These are phyloP conservation scores for Hydrozoanthus tunicans DNA, from an alignment of 64 coral and sea anemone species.

Conservation along the genomic window DNA sequence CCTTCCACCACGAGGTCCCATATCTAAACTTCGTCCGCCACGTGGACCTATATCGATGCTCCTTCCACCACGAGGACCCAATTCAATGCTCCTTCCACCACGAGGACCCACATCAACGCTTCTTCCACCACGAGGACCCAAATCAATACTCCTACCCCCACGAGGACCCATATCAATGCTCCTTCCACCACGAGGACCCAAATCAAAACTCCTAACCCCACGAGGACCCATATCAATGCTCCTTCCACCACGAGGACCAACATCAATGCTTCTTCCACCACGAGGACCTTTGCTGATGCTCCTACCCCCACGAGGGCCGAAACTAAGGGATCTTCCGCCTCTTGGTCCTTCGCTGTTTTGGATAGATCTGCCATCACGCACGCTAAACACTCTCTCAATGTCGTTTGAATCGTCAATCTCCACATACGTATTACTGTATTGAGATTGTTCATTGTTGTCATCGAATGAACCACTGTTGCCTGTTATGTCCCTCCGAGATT, in stretches of 20 bases:
- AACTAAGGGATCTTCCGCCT: constrained; percentile 17
- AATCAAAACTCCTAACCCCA: not conserved
- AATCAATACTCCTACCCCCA: not conserved
- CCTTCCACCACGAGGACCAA: constrained; percentile 10
- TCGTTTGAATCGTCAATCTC: not conserved
- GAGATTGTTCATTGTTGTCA: not conserved
- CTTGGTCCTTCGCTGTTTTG: constrained; percentile 24
- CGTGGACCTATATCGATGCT: constrained; percentile 6
- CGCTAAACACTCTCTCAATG: constrained; percentile 6
- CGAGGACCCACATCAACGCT: constrained; percentile 5
- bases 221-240: not conserved
- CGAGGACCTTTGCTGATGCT: not conserved
- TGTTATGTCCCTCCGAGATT: constrained; percentile 10
- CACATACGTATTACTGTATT: constrained; percentile 18
- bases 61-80: constrained; percentile 13
- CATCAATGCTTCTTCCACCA: not conserved
- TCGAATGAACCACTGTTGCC: not conserved
- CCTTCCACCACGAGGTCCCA: constrained; percentile 16
- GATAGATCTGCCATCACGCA: not conserved
- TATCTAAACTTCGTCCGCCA: not conserved
- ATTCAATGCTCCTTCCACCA: constrained; percentile 6
- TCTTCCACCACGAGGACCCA: constrained; percentile 10
- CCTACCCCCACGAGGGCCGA: constrained; percentile 5
- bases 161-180: constrained; percentile 22
- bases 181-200: constrained; percentile 19